Evolutionary conservation across 1,140 invertebrate species (phyloP).

Genomic region (Ectropis grisescens): DNA sequence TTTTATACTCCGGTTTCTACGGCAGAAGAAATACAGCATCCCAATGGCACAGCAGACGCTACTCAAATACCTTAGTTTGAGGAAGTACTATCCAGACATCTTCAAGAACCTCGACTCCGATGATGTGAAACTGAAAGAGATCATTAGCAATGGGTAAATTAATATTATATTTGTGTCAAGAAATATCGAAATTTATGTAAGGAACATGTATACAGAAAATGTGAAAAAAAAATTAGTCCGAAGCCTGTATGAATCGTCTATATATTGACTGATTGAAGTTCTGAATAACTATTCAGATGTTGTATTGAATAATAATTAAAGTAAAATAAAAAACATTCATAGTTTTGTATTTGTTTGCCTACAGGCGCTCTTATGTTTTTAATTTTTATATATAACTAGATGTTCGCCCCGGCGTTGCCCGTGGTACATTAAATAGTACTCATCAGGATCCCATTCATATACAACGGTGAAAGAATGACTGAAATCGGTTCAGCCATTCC

Average conservation of each 20-base stretch:
- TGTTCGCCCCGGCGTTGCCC: too few species aligned
- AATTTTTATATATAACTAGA: too few species aligned
- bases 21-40: constrained; percentile 84
- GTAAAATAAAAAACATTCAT: too few species aligned
- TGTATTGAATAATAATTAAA: too few species aligned
- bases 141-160: constrained; percentile 75
- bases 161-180: constrained; percentile 1
- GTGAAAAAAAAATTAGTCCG: constrained; percentile 1
- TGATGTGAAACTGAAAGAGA: constrained; percentile 73
- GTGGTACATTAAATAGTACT: too few species aligned
- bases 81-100: constrained; percentile 74
- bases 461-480: too few species aligned
- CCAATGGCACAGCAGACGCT: constrained; percentile 84
- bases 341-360: too few species aligned
- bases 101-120: constrained; percentile 76
- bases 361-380: too few species aligned
- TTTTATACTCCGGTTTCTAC: constrained; percentile 83
- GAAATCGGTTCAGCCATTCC: too few species aligned
- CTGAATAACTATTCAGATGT: constrained; percentile 10
- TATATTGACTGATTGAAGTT: too few species aligned
- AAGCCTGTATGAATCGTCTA: too few species aligned
- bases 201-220: constrained; percentile 5
- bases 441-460: too few species aligned
- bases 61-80: constrained; percentile 83
- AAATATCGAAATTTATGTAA: constrained; percentile 2